phyloP scores from a whole-genome alignment of 2,113 vertebrate species.

The Chamaetylas fuelleborni region DNA sequence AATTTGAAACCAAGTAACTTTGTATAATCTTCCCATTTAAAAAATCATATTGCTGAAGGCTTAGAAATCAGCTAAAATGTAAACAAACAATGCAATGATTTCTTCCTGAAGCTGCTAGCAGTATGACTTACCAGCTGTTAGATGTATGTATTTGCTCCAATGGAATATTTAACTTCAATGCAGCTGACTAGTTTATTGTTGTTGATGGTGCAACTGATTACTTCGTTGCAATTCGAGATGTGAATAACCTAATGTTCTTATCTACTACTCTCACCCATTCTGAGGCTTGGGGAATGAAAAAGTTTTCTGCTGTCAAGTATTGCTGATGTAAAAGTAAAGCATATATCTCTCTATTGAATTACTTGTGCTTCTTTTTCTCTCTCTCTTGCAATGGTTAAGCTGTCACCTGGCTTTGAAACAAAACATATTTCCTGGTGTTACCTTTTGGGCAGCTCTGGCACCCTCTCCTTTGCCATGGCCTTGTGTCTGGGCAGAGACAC shows the following conservation, averaged over 20 bases:
- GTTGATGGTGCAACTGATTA: not conserved
- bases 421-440: not conserved
- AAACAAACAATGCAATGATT: not conserved
- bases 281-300: not conserved
- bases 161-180: not conserved
- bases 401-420: not conserved
- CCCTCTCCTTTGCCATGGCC: not conserved
- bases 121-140: conserved; percentile 23
- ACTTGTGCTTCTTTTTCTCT: not conserved
- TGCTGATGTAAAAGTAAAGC: not conserved
- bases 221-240: not conserved
- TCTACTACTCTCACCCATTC: not conserved
- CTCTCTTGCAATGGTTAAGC: not conserved
- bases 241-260: not conserved
- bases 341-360: not conserved
- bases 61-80: not conserved
- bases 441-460: not conserved
- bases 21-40: not conserved
- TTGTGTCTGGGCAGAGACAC: not conserved
- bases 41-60: not conserved
- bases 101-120: not conserved
- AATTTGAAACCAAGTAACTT: not conserved
- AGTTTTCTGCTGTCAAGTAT: not conserved
- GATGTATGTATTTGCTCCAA: not conserved
- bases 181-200: conserved; percentile 15